Evolutionary conservation across 2,888 invertebrate genomes (phyloP), one percentile per base, ranked within the genome.

Genomic region (Drosophila infuscata): DNA sequence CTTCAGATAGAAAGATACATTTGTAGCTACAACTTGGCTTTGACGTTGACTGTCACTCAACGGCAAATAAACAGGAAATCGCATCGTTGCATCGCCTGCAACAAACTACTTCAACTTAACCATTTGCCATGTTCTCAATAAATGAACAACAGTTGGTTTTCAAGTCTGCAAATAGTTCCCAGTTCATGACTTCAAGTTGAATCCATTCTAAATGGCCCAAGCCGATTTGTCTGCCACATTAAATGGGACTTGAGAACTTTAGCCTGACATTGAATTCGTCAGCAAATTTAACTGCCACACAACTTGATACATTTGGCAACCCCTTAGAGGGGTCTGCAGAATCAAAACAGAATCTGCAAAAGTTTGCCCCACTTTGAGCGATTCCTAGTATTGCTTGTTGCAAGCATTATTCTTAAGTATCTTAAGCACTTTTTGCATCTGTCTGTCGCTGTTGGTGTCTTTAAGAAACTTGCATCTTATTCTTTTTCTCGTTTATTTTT

Each of bases 1-100:
- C 38, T 25, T 17, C 15, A 59, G 80, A 77, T 46, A 46, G 15
- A 46, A 15, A 82, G 74, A 74, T 74, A 76, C 86, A 78, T 89
- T 82, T 89, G 89, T 76, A 88, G 57, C 80, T 77, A 79, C 82
- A 87, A 75, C 52, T 73, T 78, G 54, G 81, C 81, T 75, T 83
- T 88, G 83, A 88, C 88, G 74, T 74, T 70, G 68, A 54, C 81
- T 75, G 82, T 88, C 84, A 84, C 52, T 81, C 76, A 73, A 54
- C 38, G 35, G 74, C 77, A 66, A 64, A 70, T 58, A 83, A 83
- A 88, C 83, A 86, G 86, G 81, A 88, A 88, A 89, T 72, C 69
- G 74, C 74, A 86, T 74, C 70, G 74, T 76, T 43, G 64, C 74
- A 67, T 62, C 70, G 66, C 70, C 58, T 64, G 67, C 74, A 66